These are phyloP conservation scores for Xiphophorus maculatus DNA, from an alignment of 2,113 vertebrate species.

Conservation along the genomic window DNA sequence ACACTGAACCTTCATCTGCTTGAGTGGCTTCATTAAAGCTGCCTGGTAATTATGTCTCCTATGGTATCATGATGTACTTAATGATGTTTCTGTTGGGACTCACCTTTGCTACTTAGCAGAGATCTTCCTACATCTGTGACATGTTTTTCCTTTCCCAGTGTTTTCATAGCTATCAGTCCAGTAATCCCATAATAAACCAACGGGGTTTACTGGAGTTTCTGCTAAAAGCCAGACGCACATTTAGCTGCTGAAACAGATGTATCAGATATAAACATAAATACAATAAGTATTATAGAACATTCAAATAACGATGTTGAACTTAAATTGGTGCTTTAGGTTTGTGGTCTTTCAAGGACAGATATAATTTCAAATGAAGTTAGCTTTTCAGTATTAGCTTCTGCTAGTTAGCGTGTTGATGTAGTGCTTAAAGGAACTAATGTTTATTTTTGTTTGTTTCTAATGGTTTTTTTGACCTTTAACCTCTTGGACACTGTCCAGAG, in stretches of 20 bases:
- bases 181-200: conserved; percentile 39
- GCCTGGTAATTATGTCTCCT: not conserved
- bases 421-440: too few relatives aligned
- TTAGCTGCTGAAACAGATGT: not conserved
- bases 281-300: too few relatives aligned
- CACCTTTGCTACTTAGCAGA: conserved; percentile 1
- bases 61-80: conserved; percentile 4
- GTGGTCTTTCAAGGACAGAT: too few relatives aligned
- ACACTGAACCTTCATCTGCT: not conserved
- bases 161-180: conserved; percentile 20
- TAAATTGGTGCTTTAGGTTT: too few relatives aligned
- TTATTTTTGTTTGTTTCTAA: too few relatives aligned
- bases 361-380: too few relatives aligned
- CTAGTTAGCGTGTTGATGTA: too few relatives aligned
- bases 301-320: too few relatives aligned
- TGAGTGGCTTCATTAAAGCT: conserved; percentile 29
- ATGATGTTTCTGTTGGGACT: conserved; percentile 9
- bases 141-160: conserved; percentile 11
- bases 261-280: too few relatives aligned
- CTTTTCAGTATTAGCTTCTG: too few relatives aligned
- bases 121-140: not conserved
- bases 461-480: too few relatives aligned
- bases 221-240: not conserved
- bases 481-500: too few relatives aligned
- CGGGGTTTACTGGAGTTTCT: conserved; percentile 17